Evolutionary conservation across 2,113 vertebrate species (phyloP), one percentile per base, ranked within the genome.

Genomic region (Ctenodactylus gundi): DNA sequence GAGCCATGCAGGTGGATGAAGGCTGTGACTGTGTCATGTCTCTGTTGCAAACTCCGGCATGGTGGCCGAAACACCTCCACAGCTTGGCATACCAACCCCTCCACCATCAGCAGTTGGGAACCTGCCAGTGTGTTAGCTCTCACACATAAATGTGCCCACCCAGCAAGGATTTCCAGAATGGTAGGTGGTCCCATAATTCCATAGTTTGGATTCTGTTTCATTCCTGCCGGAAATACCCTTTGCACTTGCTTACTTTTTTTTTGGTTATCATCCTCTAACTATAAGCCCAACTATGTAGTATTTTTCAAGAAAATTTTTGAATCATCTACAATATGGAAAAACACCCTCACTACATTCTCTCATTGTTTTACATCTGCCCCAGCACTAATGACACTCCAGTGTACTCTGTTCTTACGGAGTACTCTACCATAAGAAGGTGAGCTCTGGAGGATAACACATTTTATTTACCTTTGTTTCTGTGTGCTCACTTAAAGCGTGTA

Each of bases 221-320:
- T 83, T 93, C 17, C 55, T 83, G 6, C 36, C 20, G 25, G 34
- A 6, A 78, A 78, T 55, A 64, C 14, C 9, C 34, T 77, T 41
- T 77, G 65, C 53, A 60, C 0, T 31, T 84, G 29, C n/a, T 75
- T 17, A 84, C 18, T 15, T 82, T 85, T 89, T 15, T 82, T 85
- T 89, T 65, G 13, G 46, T 57, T 62, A 83, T 51, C 62, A 46
- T 76, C 31, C 51, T 68, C 21, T 83, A 11, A 64, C 55, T 77
- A 60, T 80, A 84, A 92, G 3, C 57, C 20, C 65, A 88, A 60
- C 9, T 57, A 67, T 70, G 46, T 4, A 29, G 1, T 57, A 29
- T 81, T 76, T 83, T 86, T 18, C 14, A 73, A 36, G 36, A 87
- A 92, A 81, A 93, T 53, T 8, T 6, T 34, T 58, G n/a, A 78